Evolutionary conservation across 2,888 invertebrate genomes (phyloP), one percentile per base, ranked within the genome.

Genomic region (Amorpha juglandis): DNA sequence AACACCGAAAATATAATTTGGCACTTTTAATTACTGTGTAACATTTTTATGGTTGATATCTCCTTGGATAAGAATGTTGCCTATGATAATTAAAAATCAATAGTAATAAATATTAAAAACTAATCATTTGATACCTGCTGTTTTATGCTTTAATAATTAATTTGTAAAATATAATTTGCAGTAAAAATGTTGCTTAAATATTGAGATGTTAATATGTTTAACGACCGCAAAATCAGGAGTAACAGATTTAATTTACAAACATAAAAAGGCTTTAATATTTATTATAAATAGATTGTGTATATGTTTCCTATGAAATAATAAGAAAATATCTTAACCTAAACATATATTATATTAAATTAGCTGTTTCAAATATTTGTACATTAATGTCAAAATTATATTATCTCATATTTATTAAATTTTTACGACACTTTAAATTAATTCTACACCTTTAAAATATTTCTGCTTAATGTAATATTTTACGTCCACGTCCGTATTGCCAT

Each of bases 341-440:
- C 27, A 3, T 27, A 27, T 27, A 50, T 19, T 38, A 16, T 58
- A 42, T 21, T 42, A 16, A 19, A 55, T 19, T 42, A 12, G 16
- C 19, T 6, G 33, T 53, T 2, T 3, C 12, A 58, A 58, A 58
- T 11, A 12, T 19, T 42, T 6, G 42, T 19, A 58, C 42, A 42
- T 58, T 6, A 58, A 58, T 12, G 58, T 42, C 19, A 58, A 21
- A 19, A 19, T 53, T 35, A 33, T n/a, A 53, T 58, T 58, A 58
- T 38, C 58, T 19, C 58, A 42, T 19, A 19, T 38, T 6, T 51
- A 16, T 55, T n/a, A n/a, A n/a, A n/a, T n/a, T 38, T 42, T 58
- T 58, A 58, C 38, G 9, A 38, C 0, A 58, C 12, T 42, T 42
- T 19, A 42, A 42, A 42, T 58, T 58, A 12, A 12, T 12, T 42